Conservation (phyloP, 2,888 invertebrate genomes). For the Tetanocera ferruginea region DNA sequence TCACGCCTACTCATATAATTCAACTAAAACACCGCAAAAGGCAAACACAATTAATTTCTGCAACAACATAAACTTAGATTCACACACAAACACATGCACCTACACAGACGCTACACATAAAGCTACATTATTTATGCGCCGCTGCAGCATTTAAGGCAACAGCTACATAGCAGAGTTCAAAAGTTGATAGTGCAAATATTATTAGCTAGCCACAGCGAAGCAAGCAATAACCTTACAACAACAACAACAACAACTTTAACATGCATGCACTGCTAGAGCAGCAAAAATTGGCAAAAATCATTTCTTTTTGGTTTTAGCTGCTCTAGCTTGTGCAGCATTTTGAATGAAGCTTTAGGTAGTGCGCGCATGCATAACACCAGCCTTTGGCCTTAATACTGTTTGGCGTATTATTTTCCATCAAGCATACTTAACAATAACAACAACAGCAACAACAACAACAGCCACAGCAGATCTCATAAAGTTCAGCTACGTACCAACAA, state of each 20-base stretch:
- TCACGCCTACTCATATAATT: too few relatives aligned
- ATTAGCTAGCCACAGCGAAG: conserved; percentile 18
- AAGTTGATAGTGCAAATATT: conserved; percentile 44
- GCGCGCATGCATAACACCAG: conserved; percentile 40
- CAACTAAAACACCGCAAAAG: not conserved
- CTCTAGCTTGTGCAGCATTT: not conserved
- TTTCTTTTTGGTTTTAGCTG: conserved; percentile 1
- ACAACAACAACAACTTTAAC: not conserved
- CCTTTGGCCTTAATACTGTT: conserved; percentile 39
- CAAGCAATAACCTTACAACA: not conserved
- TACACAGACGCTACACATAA: not conserved
- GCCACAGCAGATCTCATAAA: conserved; percentile 8
- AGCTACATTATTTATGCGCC: conserved; percentile 7
- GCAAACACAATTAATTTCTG: conserved; percentile 22
- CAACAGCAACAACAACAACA: too few relatives aligned
- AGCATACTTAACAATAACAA: not conserved
- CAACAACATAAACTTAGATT: not conserved
- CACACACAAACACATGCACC: not conserved
- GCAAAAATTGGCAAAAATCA: not conserved
- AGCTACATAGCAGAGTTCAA: conserved; percentile 29
- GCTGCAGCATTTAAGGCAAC: not conserved
- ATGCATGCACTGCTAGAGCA: not conserved
- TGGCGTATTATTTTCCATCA: conserved; percentile 29
- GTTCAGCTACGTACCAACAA: conserved; percentile 3
- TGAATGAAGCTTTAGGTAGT: not conserved